Conservation (phyloP, 2,888 invertebrate genomes). For the Cosmia trapezina region DNA sequence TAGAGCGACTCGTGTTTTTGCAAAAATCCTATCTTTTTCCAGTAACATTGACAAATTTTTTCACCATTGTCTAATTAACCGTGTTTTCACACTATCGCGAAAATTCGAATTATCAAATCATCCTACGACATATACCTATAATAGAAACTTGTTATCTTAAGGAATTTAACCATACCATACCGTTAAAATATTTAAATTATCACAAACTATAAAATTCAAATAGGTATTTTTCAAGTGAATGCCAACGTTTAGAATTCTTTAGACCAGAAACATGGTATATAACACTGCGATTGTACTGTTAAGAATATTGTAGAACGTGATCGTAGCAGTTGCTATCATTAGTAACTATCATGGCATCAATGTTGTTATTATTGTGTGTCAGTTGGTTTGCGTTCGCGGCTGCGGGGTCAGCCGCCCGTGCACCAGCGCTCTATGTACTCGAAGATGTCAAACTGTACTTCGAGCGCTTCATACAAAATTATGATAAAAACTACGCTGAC, state of each 20-base stretch:
- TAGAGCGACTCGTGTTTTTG: no score
- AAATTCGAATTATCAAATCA: no score
- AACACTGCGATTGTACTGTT: background rate
- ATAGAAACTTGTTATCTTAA: background rate
- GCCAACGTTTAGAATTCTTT: background rate
- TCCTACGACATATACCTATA: no score
- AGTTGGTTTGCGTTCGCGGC: slow-evolving; percentile 9
- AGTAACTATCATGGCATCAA: slow-evolving; percentile 16
- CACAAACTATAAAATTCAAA: slow-evolving; percentile 5
- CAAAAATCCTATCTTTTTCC: no score
- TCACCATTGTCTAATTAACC: no score
- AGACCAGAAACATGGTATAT: slow-evolving; percentile 13
- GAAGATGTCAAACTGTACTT: slow-evolving; percentile 45
- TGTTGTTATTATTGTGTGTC: slow-evolving; percentile 20
- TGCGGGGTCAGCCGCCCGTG: background rate
- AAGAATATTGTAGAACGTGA: background rate
- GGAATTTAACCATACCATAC: background rate
- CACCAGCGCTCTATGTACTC: background rate
- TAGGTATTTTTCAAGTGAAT: background rate
- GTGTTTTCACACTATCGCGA: no score
- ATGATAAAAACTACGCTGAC: slow-evolving; percentile 27
- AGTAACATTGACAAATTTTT: no score
- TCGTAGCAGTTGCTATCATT: background rate
- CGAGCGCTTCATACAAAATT: slow-evolving; percentile 39
- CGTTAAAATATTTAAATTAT: background rate